These are phyloP conservation scores for Eristalis pertinax DNA, from an alignment of 2,888 invertebrate genomes.

Conservation along the genomic window DNA sequence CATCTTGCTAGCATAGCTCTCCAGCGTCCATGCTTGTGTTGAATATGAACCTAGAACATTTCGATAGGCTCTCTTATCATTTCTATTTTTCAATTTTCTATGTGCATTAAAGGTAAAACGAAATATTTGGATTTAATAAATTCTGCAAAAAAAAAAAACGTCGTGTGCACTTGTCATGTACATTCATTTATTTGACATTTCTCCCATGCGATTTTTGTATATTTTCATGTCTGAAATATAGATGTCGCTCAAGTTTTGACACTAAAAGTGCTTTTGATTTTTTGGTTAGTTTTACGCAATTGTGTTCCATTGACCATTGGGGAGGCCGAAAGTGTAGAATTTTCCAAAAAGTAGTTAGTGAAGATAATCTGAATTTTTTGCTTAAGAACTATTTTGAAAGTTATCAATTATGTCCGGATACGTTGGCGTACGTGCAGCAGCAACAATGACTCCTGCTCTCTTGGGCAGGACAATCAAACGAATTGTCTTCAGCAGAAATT, in stretches of 20 bases:
- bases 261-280: conserved; percentile 58
- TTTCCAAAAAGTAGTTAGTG: conserved; percentile 13
- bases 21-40: not conserved
- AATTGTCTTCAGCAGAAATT: conserved; percentile 53
- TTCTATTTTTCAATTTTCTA: not conserved
- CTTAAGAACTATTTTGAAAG: not conserved
- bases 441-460: conserved; percentile 73
- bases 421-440: conserved; percentile 68
- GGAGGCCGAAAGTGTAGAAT: conserved; percentile 29
- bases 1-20: not conserved
- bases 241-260: conserved; percentile 53
- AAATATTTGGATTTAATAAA: not conserved
- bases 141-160: not conserved
- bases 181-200: not conserved
- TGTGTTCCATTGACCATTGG: conserved; percentile 64
- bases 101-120: not conserved
- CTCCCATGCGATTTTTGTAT: conserved; percentile 40
- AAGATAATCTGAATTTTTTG: conserved; percentile 32
- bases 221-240: conserved; percentile 1
- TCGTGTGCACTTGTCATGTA: conserved; percentile 12
- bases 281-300: conserved; percentile 80
- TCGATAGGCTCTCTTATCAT: not conserved
- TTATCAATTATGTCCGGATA: conserved; percentile 53
- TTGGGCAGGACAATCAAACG: conserved; percentile 46
- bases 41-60: too few relatives aligned